Evolutionary conservation across 2,888 invertebrate genomes (phyloP).

Genomic region (Campaea margaritaria): DNA sequence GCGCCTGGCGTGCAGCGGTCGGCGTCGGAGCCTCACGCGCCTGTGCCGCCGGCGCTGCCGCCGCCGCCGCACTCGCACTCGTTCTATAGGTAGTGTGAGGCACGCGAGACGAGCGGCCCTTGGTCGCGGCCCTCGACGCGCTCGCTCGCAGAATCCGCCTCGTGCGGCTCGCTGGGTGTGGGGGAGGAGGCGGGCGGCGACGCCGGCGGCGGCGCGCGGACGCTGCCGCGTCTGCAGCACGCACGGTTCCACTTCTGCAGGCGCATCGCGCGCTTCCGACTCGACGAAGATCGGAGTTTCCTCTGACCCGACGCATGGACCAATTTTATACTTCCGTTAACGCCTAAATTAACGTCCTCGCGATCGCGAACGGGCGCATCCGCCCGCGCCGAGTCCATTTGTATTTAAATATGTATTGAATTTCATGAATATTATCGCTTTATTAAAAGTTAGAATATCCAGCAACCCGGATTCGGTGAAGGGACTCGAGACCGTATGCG

Average conservation of each 20-base stretch:
- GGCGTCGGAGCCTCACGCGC: constrained; percentile 86
- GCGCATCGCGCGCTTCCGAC: constrained; percentile 69
- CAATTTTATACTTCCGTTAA: constrained; percentile 80
- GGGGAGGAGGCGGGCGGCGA: constrained; percentile 26
- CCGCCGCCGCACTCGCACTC: constrained; percentile 84
- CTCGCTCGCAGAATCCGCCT: constrained; percentile 78
- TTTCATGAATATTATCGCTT: constrained; percentile 62
- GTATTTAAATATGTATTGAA: constrained; percentile 61
- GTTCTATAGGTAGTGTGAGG: constrained; percentile 83
- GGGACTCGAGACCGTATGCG: constrained; percentile 52
- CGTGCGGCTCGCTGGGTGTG: constrained; percentile 38
- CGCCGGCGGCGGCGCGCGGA: constrained; percentile 43
- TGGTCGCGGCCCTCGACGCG: constrained; percentile 76
- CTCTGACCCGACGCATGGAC: constrained; percentile 76
- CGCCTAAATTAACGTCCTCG: constrained; percentile 75
- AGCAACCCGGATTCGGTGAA: constrained; percentile 52
- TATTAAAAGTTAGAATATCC: constrained; percentile 59
- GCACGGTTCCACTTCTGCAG: constrained; percentile 78
- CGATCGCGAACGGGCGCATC: constrained; percentile 60
- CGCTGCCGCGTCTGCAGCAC: constrained; percentile 59
- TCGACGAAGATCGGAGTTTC: constrained; percentile 73
- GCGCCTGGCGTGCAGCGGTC: constrained; percentile 85
- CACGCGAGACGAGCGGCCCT: constrained; percentile 79
- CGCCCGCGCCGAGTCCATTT: constrained; percentile 72
- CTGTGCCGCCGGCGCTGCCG: constrained; percentile 77